phyloP scores from a whole-genome alignment of 2,113 vertebrate genomes.

The Chamaetylas fuelleborni region DNA sequence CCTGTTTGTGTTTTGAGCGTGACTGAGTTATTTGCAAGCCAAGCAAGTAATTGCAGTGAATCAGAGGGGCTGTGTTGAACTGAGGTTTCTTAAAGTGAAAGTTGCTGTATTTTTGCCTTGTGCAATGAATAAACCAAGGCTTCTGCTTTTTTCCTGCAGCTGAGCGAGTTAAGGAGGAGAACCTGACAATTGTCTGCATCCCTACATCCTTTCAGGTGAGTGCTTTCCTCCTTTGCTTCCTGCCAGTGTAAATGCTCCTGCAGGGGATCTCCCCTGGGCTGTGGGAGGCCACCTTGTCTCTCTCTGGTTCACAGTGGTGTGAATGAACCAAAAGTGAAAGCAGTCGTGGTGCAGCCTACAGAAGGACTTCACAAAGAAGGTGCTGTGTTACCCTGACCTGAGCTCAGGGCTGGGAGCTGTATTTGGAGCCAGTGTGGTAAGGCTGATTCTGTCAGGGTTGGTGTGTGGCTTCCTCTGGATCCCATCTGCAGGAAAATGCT shows the following conservation, averaged over 20 bases:
- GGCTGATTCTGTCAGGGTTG: not conserved
- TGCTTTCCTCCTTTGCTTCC: not conserved
- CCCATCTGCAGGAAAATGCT: not conserved
- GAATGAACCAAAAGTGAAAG: not conserved
- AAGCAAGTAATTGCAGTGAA: conserved; percentile 34
- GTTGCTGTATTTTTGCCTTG: not conserved
- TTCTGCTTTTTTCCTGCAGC: conserved; percentile 72
- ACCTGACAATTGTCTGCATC: conserved; percentile 89
- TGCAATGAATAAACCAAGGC: not conserved
- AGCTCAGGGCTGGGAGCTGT: not conserved
- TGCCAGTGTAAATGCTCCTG: not conserved
- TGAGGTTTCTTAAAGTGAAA: conserved; percentile 25
- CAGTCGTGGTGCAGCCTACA: not conserved
- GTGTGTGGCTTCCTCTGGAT: not conserved
- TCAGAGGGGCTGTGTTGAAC: not conserved
- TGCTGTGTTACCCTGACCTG: not conserved
- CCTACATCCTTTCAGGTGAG: conserved; percentile 95
- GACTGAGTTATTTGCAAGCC: conserved; percentile 56
- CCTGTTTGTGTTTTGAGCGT: not conserved
- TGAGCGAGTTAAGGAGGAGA: conserved; percentile 90
- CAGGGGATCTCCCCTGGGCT: not conserved
- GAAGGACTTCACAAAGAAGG: not conserved
- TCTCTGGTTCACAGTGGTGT: rapidly evolving
- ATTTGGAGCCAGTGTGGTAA: not conserved
- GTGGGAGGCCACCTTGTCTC: rapidly evolving